Percentiles rank a stretch among this genome's conserved stretches.
These are phyloP conservation scores for Hydrophis major DNA, from an alignment of 2,797 vertebrate genomes.

Conservation along the genomic window DNA sequence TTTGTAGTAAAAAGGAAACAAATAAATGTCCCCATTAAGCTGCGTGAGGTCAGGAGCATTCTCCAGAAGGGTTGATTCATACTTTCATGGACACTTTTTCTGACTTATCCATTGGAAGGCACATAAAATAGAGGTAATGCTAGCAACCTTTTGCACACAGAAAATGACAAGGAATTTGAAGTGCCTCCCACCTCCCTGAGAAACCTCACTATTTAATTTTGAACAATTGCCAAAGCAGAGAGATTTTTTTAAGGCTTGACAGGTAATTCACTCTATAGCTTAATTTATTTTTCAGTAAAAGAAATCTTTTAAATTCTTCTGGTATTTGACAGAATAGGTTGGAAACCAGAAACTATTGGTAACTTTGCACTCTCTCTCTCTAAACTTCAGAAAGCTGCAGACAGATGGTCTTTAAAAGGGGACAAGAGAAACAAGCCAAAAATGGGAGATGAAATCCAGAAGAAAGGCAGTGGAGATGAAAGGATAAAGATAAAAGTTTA, in stretches of 20 bases:
- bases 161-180: constrained; percentile 8
- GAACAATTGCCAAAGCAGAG: background rate
- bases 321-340: background rate
- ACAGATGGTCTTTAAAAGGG: background rate
- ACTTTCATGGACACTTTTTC: constrained; percentile 44
- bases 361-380: background rate
- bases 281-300: background rate
- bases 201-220: background rate
- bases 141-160: constrained; percentile 46
- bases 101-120: constrained; percentile 53
- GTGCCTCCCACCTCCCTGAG: background rate
- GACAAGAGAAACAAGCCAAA: background rate
- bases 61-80: constrained; percentile 64
- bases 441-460: background rate
- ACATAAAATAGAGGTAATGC: constrained; percentile 57
- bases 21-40: constrained; percentile 70
- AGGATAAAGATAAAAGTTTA: background rate
- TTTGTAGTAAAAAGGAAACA: constrained; percentile 71
- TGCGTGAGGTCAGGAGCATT: constrained; percentile 64
- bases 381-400: background rate
- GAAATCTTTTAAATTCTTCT: background rate
- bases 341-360: background rate
- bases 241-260: background rate
- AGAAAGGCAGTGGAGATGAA: background rate
- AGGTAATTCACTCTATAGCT: background rate